phyloP scores from a whole-genome alignment of 2,797 vertebrate species.

The Sciurus vulgaris region DNA sequence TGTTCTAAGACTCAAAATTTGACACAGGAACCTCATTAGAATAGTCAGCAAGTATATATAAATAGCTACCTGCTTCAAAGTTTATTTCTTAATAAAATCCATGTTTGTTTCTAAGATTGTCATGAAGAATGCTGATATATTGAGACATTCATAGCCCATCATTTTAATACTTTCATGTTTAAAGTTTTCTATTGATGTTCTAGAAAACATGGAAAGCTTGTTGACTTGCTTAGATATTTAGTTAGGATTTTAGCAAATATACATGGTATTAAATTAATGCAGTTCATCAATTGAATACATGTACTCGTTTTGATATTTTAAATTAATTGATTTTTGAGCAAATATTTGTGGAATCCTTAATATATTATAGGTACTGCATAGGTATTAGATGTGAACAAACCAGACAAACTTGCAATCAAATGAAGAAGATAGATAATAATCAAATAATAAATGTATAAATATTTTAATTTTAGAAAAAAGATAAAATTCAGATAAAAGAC shows the following conservation, averaged over 20 bases:
- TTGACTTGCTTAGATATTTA: background rate
- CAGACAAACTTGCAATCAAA: background rate
- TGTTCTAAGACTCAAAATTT: constrained; percentile 12
- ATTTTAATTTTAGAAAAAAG: background rate
- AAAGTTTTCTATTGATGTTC: background rate
- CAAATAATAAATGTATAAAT: background rate
- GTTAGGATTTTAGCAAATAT: constrained; percentile 55
- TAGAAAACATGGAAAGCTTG: background rate
- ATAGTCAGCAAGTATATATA: background rate
- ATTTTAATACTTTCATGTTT: constrained; percentile 48
- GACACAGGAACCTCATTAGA: background rate
- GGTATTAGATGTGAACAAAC: background rate
- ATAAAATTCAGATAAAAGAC: background rate
- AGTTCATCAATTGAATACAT: background rate
- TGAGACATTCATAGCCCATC: background rate
- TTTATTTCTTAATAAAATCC: background rate
- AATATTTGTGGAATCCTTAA: background rate
- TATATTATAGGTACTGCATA: background rate
- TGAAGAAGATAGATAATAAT: background rate
- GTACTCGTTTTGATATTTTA: background rate
- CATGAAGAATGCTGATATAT: background rate
- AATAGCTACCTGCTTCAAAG: background rate
- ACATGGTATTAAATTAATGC: background rate
- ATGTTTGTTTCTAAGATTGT: background rate
- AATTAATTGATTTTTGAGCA: constrained; percentile 27